Base-by-base conservation (phyloP, 2,888 invertebrate species). In the Euclidia mi region DNA sequence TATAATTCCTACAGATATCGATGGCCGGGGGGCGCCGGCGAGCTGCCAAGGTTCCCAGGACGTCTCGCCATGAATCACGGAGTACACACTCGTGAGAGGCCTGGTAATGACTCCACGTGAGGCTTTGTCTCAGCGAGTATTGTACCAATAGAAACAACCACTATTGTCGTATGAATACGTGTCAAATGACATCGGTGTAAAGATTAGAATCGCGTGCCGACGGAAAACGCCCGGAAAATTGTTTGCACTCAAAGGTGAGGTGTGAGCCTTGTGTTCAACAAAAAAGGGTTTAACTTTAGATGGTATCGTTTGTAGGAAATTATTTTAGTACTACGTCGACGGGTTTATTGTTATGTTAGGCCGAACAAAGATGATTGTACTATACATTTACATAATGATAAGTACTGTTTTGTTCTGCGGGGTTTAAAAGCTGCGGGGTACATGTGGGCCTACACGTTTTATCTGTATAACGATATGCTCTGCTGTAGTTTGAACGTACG, bases 81-180 rank as follows among this genome's bases (percentile, higher is more conserved):
- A 78, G 64, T 56, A 67, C 71, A 51, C 66, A 65, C 62, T 82
- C 84, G 86, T 85, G 87, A 83, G 81, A 71, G 43, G 82, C 68
- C 62, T 87, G 63, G 75, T 79, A 84, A 82, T 79, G 69, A 71
- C 68, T 66, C 63, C 69, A 73, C 71, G 67, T 69, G 65, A 65
- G 76, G 64, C 80, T 84, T 81, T 84, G 80, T 82, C 76, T 71
- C 69, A 63, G 58, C 50, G 59, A n/a, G n/a, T 69, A 76, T 50
- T 68, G 65, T 69, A 70, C 59, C 44, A 65, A 68, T 62, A 67
- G 61, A 66, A 69, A 76, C 71, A 72, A 60, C 47, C 25, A 50
- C 32, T 56, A 58, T 53, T 53, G 50, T 55, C 47, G 44, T 48
- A 15, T 60, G 47, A 52, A 57, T 67, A 53, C 48, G 14, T 63